Base-by-base conservation (phyloP, 2,888 invertebrate genomes). In the Heliothis peltigera region DNA sequence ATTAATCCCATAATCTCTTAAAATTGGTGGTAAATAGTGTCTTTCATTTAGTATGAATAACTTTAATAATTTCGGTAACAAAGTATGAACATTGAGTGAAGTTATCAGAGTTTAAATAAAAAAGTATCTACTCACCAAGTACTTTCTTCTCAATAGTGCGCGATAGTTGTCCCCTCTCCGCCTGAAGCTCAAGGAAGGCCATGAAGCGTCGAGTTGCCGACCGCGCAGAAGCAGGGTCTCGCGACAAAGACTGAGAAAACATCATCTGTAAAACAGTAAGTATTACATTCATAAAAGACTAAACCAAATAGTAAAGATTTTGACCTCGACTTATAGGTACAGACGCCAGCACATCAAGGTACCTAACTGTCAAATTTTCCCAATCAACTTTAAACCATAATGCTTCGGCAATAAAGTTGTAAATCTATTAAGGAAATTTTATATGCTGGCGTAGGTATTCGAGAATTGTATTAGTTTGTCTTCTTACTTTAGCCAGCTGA, bases 81-180 rank as follows among this genome's bases (percentile, higher is more conserved):
- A n/a, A n/a, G n/a, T n/a, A n/a, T n/a, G n/a, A n/a, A n/a, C n/a
- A n/a, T n/a, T n/a, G n/a, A n/a, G n/a, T n/a, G n/a, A n/a, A n/a
- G n/a, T n/a, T n/a, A n/a, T n/a, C n/a, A n/a, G n/a, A n/a, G n/a
- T n/a, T 4, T 15, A 39, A 39, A 3, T 39, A n/a, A 39, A 39
- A 35, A 4, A 39, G 4, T n/a, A 39, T 39, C 10, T 10, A 81
- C 90, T 82, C 89, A 97, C 97, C 97, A 66, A 97, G 95, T 55
- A 98, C 97, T 95, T 97, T 97, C 92, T 97, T 97, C 89, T 97
- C 97, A 76, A 97, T 95, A 64, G 96, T 95, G 72, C 96, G 95
- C 0, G 97, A 97, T 74, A 98, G 97, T 77, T 96, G 96, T 22
- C 97, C 97, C 75, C 96, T 95, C 84, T 96, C 96, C 1, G 97